These are phyloP conservation scores for Vulpes ferrilata DNA, from an alignment of 2,113 vertebrate genomes.

Conservation along the genomic window DNA sequence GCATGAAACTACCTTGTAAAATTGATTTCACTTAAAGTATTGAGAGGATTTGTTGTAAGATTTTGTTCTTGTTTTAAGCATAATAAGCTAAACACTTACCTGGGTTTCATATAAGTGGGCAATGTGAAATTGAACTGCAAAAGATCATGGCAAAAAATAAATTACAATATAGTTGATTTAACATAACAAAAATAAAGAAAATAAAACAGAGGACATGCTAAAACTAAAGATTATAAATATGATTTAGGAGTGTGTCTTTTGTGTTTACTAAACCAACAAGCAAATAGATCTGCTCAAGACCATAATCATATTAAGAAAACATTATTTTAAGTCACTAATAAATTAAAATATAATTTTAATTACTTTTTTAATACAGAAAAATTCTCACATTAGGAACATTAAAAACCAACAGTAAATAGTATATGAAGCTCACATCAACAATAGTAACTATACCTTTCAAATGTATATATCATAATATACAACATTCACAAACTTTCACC, in stretches of 20 bases:
- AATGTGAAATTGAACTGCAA: constrained; percentile 98
- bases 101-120: constrained; percentile 99
- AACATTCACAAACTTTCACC: not conserved
- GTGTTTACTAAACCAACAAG: not conserved
- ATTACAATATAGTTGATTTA: not conserved
- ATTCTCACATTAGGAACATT: not conserved
- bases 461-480: not conserved
- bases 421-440: not conserved
- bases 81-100: constrained; percentile 89
- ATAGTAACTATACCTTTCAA: not conserved
- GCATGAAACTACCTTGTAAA: not conserved
- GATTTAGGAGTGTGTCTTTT: not conserved
- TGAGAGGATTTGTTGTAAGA: not conserved
- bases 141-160: constrained; percentile 76
- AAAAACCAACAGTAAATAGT: not conserved
- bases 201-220: not conserved
- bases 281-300: not conserved
- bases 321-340: not conserved
- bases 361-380: not conserved
- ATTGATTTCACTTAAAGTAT: not conserved
- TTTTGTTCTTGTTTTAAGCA: not conserved
- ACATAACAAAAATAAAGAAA: not conserved
- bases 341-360: not conserved
- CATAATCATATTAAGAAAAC: not conserved
- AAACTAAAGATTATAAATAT: not conserved